Evolutionary conservation across 2,797 vertebrate genomes (phyloP), one percentile per base, ranked within the genome.

Genomic region (Rachycentron canadum): DNA sequence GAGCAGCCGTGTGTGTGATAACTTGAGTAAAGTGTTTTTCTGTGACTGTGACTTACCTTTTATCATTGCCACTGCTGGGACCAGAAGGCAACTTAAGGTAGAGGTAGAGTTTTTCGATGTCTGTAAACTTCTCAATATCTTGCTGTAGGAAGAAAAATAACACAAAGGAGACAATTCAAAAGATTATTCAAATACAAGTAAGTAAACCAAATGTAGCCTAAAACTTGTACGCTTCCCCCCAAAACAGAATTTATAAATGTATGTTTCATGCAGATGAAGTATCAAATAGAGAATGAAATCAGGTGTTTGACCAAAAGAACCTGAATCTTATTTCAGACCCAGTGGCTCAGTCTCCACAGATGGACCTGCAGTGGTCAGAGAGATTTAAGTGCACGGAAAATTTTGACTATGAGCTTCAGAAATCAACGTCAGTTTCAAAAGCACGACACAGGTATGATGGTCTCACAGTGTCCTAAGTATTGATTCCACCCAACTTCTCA

Each of bases 41-140:
- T 81, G 71, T 69, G 78, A 61, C 76, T 81, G 71, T 69, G 81
- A 61, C 76, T 43, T 95, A 99, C 98, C 97, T 98, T 97, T 99
- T 99, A 89, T 99, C 97, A 94, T 93, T 95, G 95, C 96, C 97
- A 96, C 95, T 98, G 96, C 94, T 98, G 93, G 97, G 97, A 96
- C 98, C 97, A 96, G 97, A 99, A 99, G 98, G 98, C 98, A 99
- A 97, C 95, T 99, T 98, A 96, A 99, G 98, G 97, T 99, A 99
- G 98, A 99, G 98, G 98, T 99, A 99, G 98, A 99, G 98, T 97
- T 99, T 99, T 96, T 99, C 98, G 93, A 99, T 95, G 95, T 99
- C 98, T 98, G 98, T 99, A 98, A 99, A 99, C 97, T 99, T 99
- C 97, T 99, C 98, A 97, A 99, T 97, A 98, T 99, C 98, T 99